Base-by-base conservation (phyloP, 2,797 vertebrate genomes). In the Aeoliscus strigatus region DNA sequence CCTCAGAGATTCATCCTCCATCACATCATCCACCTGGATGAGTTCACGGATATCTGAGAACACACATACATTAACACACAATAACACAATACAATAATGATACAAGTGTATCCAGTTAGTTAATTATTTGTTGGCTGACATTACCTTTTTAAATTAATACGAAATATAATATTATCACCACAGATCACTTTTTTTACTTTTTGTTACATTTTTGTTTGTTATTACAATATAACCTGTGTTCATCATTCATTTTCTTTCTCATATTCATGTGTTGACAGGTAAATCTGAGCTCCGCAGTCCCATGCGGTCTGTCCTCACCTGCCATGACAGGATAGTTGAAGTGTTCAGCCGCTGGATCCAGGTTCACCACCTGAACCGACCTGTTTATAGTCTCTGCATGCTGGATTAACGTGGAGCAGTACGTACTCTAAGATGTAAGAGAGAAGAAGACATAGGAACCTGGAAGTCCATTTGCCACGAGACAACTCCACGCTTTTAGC, bases 1-100 rank as follows among this genome's bases (percentile, higher is more conserved):
- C 43, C 87, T 65, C 25, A 99, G 60, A 9, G 92, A 90, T 1
- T 79, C 77, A 0, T 98, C 96, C 57, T 99, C 94, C 95, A 98
- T 99, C 18, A 99, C 96, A 1, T 98, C 96, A 0, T 97, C 93
- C 41, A 98, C 93, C 64, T 93, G 90, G 5, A 99, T 99, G 32
- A 99, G 81, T 73, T 99, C 95, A 0, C 94, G 90, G 62, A 99
- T 96, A 59, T 99, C 96, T 90, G 60, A 27, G 2, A 31, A 34
- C 6, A 60, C 16, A 43, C 8, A 55, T 33, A 47, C 29, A 60
- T 2, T 11, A 21, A 21, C 3, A n/a, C n/a, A n/a, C n/a, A n/a
- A n/a, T n/a, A n/a, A n/a, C n/a, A n/a, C n/a, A n/a, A n/a, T n/a
- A n/a, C n/a, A n/a, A n/a, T n/a, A n/a, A n/a, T n/a, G n/a, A n/a